Evolutionary conservation across 2,113 vertebrate genomes (phyloP).

Genomic region (Aegypius monachus): DNA sequence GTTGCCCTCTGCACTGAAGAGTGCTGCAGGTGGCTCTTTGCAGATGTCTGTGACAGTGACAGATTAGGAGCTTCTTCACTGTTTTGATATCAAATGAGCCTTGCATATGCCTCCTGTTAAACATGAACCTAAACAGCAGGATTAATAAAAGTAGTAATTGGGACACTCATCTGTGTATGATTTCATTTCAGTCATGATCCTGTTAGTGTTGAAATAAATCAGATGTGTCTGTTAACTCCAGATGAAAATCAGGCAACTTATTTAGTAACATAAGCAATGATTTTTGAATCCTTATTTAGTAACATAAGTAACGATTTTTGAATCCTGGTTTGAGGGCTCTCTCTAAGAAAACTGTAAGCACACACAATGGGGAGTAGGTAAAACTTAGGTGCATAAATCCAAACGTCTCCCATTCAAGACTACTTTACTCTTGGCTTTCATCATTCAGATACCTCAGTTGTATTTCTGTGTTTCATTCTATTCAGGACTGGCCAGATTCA

Average conservation of each 20-base stretch:
- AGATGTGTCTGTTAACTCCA: background rate
- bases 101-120: conserved; percentile 45
- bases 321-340: background rate
- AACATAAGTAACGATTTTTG: background rate
- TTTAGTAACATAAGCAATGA: background rate
- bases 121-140: conserved; percentile 10
- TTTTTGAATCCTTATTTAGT: background rate
- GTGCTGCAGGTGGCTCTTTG: conserved; percentile 2
- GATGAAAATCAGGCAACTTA: background rate
- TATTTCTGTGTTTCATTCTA: background rate
- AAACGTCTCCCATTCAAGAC: background rate
- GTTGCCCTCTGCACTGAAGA: background rate
- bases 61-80: conserved; percentile 25
- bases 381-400: background rate
- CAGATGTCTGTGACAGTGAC: conserved; percentile 28
- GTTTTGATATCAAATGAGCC: conserved; percentile 54
- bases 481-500: background rate
- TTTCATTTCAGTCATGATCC: conserved; percentile 18
- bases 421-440: background rate
- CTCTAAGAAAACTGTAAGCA: background rate
- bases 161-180: background rate
- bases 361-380: background rate
- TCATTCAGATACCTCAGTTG: background rate
- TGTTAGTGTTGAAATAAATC: background rate
- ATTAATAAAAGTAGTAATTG: conserved; percentile 11